Conservation (phyloP, 37 sponge, comb jelly and placozoan species). For the Diacarnus erythraeanus region DNA sequence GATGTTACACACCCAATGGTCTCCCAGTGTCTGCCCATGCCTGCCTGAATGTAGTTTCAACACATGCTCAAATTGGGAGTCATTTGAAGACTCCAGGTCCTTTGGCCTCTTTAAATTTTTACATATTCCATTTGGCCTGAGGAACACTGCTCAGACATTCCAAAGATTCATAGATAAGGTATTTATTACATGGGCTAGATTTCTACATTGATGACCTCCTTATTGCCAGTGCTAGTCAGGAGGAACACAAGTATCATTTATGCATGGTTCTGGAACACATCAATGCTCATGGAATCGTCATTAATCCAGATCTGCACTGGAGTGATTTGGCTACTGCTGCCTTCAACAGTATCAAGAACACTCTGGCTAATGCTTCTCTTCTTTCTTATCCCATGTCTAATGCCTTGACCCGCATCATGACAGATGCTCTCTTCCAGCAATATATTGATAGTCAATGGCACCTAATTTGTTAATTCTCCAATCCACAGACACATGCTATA, state of each 20-base stretch:
- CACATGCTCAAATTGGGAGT: no score
- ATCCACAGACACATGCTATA: constrained; percentile 45
- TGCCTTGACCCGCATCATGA: constrained; percentile 45
- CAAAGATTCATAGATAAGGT: constrained; percentile 72
- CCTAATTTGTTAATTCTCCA: constrained; percentile 64
- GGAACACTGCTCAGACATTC: no score
- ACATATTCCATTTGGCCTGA: no score
- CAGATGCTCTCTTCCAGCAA: constrained; percentile 70
- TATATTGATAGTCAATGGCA: constrained; percentile 33
- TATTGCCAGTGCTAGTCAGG: constrained; percentile 45
- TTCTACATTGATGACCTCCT: no score
- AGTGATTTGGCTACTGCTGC: constrained; percentile 19
- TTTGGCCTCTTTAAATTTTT: constrained; percentile 50
- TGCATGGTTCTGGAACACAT: constrained; percentile 45
- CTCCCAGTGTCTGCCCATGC: no score
- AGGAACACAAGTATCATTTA: no score
- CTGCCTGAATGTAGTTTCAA: no score
- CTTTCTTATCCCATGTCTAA: constrained; percentile 32
- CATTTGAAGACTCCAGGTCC: constrained; percentile 22
- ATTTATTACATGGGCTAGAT: no score
- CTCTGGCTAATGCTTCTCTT: constrained; percentile 53
- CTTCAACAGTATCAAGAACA: no score
- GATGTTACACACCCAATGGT: no score
- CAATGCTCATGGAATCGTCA: constrained; percentile 40
- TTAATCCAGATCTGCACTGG: constrained; percentile 43